These are phyloP conservation scores for Tanytarsus gracilentus DNA, from an alignment of 2,888 invertebrate species.

Conservation along the genomic window DNA sequence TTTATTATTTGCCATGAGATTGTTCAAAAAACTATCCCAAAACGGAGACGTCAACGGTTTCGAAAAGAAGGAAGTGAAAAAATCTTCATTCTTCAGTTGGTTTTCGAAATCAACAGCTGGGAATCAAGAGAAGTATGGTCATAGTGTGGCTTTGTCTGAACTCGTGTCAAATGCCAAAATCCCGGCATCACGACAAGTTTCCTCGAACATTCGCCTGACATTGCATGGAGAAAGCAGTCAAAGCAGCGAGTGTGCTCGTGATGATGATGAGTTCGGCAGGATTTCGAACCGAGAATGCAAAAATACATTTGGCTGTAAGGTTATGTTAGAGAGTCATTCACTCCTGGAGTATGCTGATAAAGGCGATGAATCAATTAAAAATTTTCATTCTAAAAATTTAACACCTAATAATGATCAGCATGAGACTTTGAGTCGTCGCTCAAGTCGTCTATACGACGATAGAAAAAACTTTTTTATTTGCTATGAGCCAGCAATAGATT, in stretches of 20 bases:
- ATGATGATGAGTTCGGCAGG: background rate
- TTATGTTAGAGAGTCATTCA: conserved; percentile 3
- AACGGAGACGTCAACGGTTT: conserved; percentile 46
- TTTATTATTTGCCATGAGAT: conserved; percentile 51
- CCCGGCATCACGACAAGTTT: conserved; percentile 17
- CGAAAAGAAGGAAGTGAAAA: conserved; percentile 32
- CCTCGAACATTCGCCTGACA: conserved; percentile 32
- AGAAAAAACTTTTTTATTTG: no score
- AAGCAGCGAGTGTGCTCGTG: background rate
- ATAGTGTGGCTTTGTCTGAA: background rate
- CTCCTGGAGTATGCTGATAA: background rate
- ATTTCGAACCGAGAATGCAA: background rate
- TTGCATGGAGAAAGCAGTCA: conserved; percentile 26
- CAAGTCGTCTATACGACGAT: no score
- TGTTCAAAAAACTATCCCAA: conserved; percentile 56
- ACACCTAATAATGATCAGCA: no score
- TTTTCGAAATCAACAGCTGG: background rate
- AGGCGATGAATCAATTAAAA: conserved; percentile 1
- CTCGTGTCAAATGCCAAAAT: conserved; percentile 22
- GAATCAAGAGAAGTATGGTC: background rate
- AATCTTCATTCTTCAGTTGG: conserved; percentile 30
- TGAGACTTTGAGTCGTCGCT: background rate
- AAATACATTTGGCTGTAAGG: conserved; percentile 6
- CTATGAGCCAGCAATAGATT: background rate
- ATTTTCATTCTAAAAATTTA: background rate